Conservation (phyloP, 53 echinoderm and acorn worm genomes). For the Mesocentrotus franciscanus region DNA sequence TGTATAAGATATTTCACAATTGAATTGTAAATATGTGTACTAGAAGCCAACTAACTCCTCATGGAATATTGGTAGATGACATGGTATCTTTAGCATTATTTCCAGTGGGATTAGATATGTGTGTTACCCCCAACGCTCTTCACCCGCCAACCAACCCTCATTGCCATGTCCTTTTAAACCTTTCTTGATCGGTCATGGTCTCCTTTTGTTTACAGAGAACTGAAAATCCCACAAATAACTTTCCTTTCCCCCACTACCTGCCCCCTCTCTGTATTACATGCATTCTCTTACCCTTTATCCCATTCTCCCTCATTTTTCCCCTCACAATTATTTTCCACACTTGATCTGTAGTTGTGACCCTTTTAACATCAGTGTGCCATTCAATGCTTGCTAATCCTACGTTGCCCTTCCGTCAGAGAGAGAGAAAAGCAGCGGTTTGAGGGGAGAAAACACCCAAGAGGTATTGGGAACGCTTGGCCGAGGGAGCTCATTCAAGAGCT, state of each 20-base stretch:
- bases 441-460: slow-evolving; percentile 61
- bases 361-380: slow-evolving; percentile 20
- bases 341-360: slow-evolving; percentile 5
- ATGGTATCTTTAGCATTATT: neutral
- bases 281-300: neutral
- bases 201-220: slow-evolving; percentile 35
- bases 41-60: too few species aligned
- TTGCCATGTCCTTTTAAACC: neutral
- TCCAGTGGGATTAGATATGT: neutral
- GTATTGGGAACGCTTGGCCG: slow-evolving; percentile 39
- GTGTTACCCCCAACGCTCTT: neutral
- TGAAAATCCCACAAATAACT: slow-evolving; percentile 24
- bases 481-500: slow-evolving; percentile 37
- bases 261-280: slow-evolving; percentile 53
- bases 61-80: neutral
- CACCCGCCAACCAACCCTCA: neutral
- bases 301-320: neutral
- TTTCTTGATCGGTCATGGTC: slow-evolving; percentile 60
- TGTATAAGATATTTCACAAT: too few species aligned
- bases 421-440: slow-evolving; percentile 34
- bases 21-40: too few species aligned
- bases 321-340: slow-evolving; percentile 35
- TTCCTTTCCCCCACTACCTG: slow-evolving; percentile 25
- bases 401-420: slow-evolving; percentile 42
- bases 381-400: slow-evolving; percentile 37